Percentiles rank a stretch among this genome's conserved stretches.
Conservation (phyloP, 2,113 vertebrate genomes). For the Nymphicus hollandicus region DNA sequence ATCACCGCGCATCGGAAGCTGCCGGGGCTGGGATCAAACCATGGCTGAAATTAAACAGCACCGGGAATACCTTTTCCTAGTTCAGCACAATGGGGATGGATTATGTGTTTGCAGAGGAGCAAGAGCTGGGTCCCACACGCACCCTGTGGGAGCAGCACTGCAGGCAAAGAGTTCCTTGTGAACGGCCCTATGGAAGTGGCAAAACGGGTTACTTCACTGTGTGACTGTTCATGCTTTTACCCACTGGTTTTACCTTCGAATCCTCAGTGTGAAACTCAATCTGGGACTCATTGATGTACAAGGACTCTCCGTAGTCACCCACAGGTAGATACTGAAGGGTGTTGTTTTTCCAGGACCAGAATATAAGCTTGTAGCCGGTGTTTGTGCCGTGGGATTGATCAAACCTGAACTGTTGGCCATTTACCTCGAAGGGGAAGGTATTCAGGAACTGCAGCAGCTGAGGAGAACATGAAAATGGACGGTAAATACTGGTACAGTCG, state of each 20-base stretch:
- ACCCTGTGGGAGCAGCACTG: neutral
- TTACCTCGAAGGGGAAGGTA: conserved; percentile 64
- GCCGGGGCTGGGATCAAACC: neutral
- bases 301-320: conserved; percentile 68
- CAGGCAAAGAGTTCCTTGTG: neutral
- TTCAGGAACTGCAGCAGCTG: conserved; percentile 77
- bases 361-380: conserved; percentile 75
- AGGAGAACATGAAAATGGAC: neutral
- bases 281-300: conserved; percentile 58
- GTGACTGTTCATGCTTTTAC: neutral
- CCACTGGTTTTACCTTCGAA: conserved; percentile 17
- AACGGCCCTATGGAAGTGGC: neutral
- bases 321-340: conserved; percentile 29
- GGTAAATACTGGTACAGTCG: too few species aligned
- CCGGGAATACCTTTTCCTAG: neutral
- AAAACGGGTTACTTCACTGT: neutral
- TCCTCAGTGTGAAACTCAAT: conserved; percentile 79
- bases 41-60: neutral
- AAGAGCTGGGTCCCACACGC: neutral
- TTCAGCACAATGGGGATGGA: neutral
- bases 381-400: conserved; percentile 75
- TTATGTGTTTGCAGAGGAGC: neutral
- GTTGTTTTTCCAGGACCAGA: conserved; percentile 75
- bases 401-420: conserved; percentile 67
- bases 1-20: rapidly evolving